Base-by-base conservation (phyloP, 2,888 invertebrate genomes). In the Lottia scabra region DNA sequence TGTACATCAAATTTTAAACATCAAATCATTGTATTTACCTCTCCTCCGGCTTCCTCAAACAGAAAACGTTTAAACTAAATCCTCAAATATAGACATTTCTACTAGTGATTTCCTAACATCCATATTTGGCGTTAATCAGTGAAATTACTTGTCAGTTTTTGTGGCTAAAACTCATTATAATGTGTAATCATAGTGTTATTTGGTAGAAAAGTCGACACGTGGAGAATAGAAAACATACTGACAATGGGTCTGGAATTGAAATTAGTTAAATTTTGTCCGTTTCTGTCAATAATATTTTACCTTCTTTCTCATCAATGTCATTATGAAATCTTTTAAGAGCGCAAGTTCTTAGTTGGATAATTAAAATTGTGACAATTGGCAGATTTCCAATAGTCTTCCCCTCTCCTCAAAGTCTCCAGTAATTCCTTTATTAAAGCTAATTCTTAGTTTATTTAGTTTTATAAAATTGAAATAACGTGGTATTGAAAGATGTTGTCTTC, bases 131-230 rank as follows among this genome's bases (percentile, higher is more conserved):
- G 23, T 56, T 56, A 56, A 56, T 56, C 56, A 56, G 19, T 23
- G 56, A 56, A 56, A 56, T 56, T 56, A 56, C 56, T 56, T 56
- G 56, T 56, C 56, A 56, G 56, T 56, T 56, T 56, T 56, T 56
- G 56, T 56, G 56, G 56, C 56, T 56, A 56, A 56, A 56, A 56
- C 56, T 56, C 56, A 56, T 56, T 56, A 56, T 56, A 19, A 19
- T 56, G 23, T 56, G 56, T 56, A 56, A 23, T 56, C 19, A 56
- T 56, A 23, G 56, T 23, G 56, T 56, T 56, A 19, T 56, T 19
- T 56, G 56, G 56, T 56, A 19, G 19, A 23, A 15, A 56, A 12
- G 56, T 56, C 56, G 56, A 56, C 56, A 56, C 56, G 56, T 56
- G 23, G 19, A 56, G 56, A 56, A 56, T 56, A 23, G 56, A 56